Conservation (phyloP, 2,888 invertebrate genomes). For the Encarsia formosa region DNA sequence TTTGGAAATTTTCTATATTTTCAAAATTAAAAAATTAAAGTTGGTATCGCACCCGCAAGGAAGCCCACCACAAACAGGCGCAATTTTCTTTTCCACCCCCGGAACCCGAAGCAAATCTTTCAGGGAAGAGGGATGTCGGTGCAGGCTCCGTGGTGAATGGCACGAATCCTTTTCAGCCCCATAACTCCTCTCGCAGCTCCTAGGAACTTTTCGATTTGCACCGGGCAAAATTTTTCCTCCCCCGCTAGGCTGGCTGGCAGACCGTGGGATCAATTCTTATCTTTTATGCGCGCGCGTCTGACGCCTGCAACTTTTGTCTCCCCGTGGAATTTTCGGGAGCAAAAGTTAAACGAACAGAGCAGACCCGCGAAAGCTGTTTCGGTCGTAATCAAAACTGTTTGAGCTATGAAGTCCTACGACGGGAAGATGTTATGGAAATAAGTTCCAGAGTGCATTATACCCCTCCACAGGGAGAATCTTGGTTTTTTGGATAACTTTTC, state of each 20-base stretch:
- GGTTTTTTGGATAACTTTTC: no score
- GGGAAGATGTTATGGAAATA: constrained; percentile 21
- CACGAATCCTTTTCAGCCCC: background rate
- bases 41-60: no score
- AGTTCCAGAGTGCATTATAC: no score
- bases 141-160: no score
- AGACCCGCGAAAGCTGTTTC: background rate
- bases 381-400: constrained; percentile 22
- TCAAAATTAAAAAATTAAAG: no score
- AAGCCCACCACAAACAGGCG: no score
- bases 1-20: no score
- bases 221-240: background rate
- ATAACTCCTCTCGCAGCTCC: constrained; percentile 3
- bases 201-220: constrained; percentile 9
- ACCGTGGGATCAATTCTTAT: constrained; percentile 22
- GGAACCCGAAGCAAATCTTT: no score
- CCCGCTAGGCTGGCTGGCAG: background rate
- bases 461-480: no score
- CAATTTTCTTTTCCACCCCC: no score
- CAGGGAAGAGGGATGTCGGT: background rate
- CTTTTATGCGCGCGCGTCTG: constrained; percentile 16
- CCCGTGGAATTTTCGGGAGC: constrained; percentile 10
- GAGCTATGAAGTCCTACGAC: constrained; percentile 11
- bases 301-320: constrained; percentile 14
- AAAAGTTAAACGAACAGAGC: constrained; percentile 15